These are phyloP conservation scores for Halocynthia aurantium DNA, from an alignment of 23 tunicate species.

Conservation along the genomic window DNA sequence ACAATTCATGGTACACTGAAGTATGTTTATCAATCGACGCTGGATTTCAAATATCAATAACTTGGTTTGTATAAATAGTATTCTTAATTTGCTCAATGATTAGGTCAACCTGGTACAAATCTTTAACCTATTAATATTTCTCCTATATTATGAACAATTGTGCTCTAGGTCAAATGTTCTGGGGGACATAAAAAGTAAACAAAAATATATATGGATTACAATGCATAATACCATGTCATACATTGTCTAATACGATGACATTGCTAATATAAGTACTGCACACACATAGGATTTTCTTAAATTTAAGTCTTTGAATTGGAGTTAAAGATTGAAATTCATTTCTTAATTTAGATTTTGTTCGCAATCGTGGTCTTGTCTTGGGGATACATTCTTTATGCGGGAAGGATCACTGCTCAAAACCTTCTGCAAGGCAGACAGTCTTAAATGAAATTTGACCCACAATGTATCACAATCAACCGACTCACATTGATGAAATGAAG, in stretches of 20 bases:
- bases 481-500: constrained; percentile 8
- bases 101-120: not conserved
- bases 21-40: constrained; percentile 35
- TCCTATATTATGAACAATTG: too few relatives aligned
- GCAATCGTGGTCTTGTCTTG: constrained; percentile 65
- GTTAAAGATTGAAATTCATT: not conserved
- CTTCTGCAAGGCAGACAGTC: constrained; percentile 1
- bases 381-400: constrained; percentile 55
- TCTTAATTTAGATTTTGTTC: constrained; percentile 18
- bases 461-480: constrained; percentile 1
- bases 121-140: too few relatives aligned
- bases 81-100: not conserved
- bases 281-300: not conserved
- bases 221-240: too few relatives aligned
- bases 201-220: too few relatives aligned
- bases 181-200: too few relatives aligned
- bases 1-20: not conserved
- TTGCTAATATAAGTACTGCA: not conserved
- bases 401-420: constrained; percentile 37
- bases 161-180: too few relatives aligned
- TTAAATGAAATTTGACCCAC: not conserved
- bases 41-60: constrained; percentile 33
- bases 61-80: constrained; percentile 6
- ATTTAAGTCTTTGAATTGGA: not conserved
- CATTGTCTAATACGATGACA: too few relatives aligned